Evolutionary conservation across 2,113 vertebrate genomes (phyloP), one percentile per base, ranked within the genome.

Genomic region (Sebastes fasciatus): DNA sequence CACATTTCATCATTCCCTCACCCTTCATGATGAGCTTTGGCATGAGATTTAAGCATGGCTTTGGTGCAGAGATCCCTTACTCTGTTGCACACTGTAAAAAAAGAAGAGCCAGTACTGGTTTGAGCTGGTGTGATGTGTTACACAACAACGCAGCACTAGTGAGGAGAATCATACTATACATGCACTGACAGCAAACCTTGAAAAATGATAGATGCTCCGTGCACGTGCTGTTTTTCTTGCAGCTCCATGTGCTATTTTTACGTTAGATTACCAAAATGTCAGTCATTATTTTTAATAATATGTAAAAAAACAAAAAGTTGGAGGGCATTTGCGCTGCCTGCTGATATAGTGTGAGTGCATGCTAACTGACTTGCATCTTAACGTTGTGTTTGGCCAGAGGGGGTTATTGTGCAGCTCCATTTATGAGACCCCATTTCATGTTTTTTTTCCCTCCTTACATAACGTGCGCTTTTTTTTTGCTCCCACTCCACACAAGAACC

Each of bases 41-140:
- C 10, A 58, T 5, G 21, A 58, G 57, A 10, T 17, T 9, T 6
- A 6, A 67, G 14, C 23, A 14, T 34, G 1, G 34, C 43, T 60
- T 61, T 42, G 6, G 8, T 61, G 54, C 69, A 68, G 21, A 21
- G 17, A 14, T 49, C 69, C 64, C 71, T 62, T 86, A n/a, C 51
- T 57, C 65, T 55, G 16, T 51, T 68, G 8, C 70, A 14, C 52
- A 54, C 10, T n/a, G 70, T 40, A 40, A 21, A 48, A 21, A 48
- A 21, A 63, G 57, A 66, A 42, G 76, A 45, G 77, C 51, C 63
- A 52, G 71, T 51, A 58, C 94, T 93, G 88, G 93, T 88, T 91
- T 87, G 75, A 93, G 84, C 91, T 89, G 89, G 92, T 84, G 42
- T 21, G 66, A 87, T 84, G 73, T 71, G 88, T 94, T 94, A 93